Evolutionary conservation across 2,888 invertebrate genomes (phyloP), one percentile per base, ranked within the genome.

Genomic region (Apoda limacodes): DNA sequence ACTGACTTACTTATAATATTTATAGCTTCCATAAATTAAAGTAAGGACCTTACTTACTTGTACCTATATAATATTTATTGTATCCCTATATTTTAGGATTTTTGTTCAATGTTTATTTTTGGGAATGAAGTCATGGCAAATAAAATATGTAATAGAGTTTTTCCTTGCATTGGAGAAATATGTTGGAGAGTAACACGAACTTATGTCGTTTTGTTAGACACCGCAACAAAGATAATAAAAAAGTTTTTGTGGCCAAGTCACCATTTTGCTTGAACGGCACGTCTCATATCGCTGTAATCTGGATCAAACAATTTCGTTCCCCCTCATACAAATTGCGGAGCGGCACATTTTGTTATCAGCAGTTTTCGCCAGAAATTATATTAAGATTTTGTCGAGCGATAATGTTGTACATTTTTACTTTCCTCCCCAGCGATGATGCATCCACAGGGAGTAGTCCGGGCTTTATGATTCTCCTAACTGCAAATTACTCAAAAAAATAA

Each of bases 291-390:
- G 57, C 61, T 52, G 68, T 71, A 70, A 75, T 75, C 71, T 71
- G 62, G 66, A 72, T 72, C 68, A 70, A 69, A 71, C 71, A 67
- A 69, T 72, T 63, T 59, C 58, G 60, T 56, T 62, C 71, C 68
- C 63, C 60, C 55, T 52, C 48, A 58, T 55, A 66, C 66, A 68
- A 70, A 65, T 69, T 69, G 63, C 57, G 60, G 59, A 59, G 60
- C 60, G 52, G 60, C 65, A 62, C 67, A 71, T 72, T 17, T 70
- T 65, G 67, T 68, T 72, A 70, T 74, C 72, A 69, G 60, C 71
- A 70, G 60, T 71, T 69, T 71, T 68, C 53, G 56, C 53, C 55
- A 67, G 69, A 72, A 74, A 74, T 74, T 74, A 72, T 72, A 70
- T 71, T 71, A 72, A 75, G 72, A 74, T 75, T 60, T 65, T 62